A percentile compares a stretch with the other conserved stretches of the same genome.
These are phyloP conservation scores for Strix uralensis DNA, from an alignment of 2,113 vertebrate species.

Conservation along the genomic window DNA sequence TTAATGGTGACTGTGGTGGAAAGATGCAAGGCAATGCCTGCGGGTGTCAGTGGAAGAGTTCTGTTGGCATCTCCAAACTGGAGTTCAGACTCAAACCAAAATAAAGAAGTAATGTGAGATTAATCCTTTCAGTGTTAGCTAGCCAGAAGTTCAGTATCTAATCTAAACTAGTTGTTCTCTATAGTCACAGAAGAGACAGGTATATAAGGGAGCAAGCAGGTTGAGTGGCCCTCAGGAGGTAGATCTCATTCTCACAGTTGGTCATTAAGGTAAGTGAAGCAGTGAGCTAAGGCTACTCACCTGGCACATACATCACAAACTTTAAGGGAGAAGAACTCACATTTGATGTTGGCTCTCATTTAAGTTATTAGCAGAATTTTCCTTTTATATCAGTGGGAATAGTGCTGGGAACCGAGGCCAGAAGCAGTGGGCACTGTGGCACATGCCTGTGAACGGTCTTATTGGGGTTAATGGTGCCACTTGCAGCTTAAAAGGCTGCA, in stretches of 20 bases:
- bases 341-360: neutral
- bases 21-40: neutral
- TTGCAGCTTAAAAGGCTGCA: slow-evolving; percentile 1
- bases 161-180: neutral
- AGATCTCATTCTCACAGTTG: neutral
- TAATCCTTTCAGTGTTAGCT: neutral
- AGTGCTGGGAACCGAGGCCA: neutral
- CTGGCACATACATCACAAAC: accelerated
- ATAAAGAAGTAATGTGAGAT: neutral
- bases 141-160: neutral
- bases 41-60: slow-evolving; percentile 20
- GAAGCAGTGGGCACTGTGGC: neutral
- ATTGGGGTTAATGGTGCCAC: neutral
- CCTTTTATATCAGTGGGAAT: neutral
- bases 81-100: neutral
- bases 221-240: neutral
- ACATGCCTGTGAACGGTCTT: neutral
- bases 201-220: neutral
- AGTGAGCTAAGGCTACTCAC: neutral
- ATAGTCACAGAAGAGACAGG: neutral
- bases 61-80: neutral
- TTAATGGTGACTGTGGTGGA: neutral
- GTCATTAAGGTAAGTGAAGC: neutral
- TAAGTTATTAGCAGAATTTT: neutral
- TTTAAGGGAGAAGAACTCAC: too few relatives aligned